Evolutionary conservation across 2,888 invertebrate genomes (phyloP).

Genomic region (Pristionchus mayeri): DNA sequence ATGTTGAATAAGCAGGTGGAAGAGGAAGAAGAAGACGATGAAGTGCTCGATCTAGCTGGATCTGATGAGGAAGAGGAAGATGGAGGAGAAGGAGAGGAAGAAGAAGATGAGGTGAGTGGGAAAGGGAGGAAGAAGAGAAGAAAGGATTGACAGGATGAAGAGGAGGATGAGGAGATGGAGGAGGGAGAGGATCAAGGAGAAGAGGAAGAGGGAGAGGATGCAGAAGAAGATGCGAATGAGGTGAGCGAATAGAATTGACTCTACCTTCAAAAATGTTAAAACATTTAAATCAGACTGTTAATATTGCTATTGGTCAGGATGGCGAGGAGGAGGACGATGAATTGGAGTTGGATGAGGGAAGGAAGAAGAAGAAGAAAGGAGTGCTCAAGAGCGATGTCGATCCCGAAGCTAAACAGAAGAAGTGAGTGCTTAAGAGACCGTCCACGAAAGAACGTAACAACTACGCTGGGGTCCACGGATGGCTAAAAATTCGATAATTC

Average conservation of each 20-base stretch:
- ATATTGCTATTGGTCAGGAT: background rate
- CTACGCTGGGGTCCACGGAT: too few relatives aligned
- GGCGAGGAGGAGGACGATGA: background rate
- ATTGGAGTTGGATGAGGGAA: background rate
- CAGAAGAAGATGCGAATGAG: background rate
- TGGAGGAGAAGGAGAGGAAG: background rate
- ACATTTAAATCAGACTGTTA: background rate
- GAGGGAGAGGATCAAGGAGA: constrained; percentile 20
- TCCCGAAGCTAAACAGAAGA: constrained; percentile 59
- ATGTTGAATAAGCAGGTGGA: background rate
- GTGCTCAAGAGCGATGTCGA: constrained; percentile 43
- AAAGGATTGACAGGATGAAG: background rate
- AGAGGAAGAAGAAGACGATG: constrained; percentile 27
- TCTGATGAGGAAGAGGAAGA: background rate
- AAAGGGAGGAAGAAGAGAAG: background rate
- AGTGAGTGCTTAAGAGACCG: constrained; percentile 53
- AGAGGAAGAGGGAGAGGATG: background rate
- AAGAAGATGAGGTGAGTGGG: background rate
- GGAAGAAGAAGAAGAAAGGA: constrained; percentile 38
- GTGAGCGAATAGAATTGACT: too few relatives aligned
- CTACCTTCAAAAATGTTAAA: too few relatives aligned
- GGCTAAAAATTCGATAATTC: too few relatives aligned
- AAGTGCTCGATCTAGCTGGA: constrained; percentile 4
- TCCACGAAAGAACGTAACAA: too few relatives aligned
- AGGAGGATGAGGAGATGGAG: constrained; percentile 22